phyloP scores from a whole-genome alignment of 2,113 vertebrate genomes.

The Atlantisia rogersi region DNA sequence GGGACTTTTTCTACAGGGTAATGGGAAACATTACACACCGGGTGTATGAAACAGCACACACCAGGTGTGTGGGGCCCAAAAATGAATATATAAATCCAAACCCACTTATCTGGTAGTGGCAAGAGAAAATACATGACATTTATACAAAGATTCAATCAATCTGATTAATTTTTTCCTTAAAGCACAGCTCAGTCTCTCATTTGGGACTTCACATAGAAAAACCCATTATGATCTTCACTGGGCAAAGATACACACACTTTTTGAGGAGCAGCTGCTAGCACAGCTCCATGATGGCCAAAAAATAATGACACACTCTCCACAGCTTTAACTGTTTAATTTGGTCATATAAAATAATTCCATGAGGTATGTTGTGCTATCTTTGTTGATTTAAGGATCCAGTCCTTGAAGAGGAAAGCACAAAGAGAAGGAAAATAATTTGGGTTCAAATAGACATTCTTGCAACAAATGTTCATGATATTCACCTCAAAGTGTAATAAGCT shows the following conservation, averaged over 20 bases:
- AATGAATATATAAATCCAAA: neutral
- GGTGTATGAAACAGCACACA: too few species aligned
- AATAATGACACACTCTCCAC: neutral
- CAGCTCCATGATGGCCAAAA: neutral
- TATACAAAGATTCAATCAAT: too few species aligned
- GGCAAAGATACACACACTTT: neutral
- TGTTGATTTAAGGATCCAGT: neutral
- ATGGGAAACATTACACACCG: too few species aligned
- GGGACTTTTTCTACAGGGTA: neutral
- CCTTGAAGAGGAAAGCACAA: neutral
- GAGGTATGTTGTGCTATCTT: neutral
- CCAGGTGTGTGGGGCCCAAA: neutral
- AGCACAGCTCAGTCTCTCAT: neutral
- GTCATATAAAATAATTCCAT: neutral
- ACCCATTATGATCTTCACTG: neutral
- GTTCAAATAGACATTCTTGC: neutral
- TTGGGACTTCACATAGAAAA: neutral
- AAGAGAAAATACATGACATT: neutral
- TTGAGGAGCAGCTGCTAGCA: neutral
- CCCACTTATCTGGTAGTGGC: neutral
- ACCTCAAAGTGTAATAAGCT: neutral
- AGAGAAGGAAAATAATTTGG: neutral
- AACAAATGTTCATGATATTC: accelerated
- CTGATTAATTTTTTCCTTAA: neutral
- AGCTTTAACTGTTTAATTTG: neutral